Percentiles rank a stretch among this genome's conserved stretches.
These are phyloP conservation scores for Dipodomys merriami DNA, from an alignment of 2,113 vertebrate species.

Conservation along the genomic window DNA sequence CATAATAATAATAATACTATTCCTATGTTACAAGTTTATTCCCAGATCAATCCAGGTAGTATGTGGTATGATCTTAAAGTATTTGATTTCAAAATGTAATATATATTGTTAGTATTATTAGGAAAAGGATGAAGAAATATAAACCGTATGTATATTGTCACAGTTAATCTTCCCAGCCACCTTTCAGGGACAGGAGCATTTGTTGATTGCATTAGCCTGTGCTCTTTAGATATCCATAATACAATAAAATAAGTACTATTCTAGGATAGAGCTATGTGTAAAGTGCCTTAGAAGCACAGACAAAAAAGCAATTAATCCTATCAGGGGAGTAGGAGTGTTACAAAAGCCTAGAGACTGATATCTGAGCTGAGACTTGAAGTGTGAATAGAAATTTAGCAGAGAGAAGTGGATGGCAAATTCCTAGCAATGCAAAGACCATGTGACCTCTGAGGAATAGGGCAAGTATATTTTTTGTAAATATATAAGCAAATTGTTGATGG, in stretches of 20 bases:
- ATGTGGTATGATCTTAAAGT: neutral
- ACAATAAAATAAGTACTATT: slow-evolving; percentile 18
- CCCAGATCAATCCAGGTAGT: neutral
- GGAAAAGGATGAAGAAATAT: slow-evolving; percentile 47
- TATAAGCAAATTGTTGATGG: neutral
- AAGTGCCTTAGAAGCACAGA: slow-evolving; percentile 57
- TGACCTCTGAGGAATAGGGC: slow-evolving; percentile 64
- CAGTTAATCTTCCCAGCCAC: slow-evolving; percentile 32
- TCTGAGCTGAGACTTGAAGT: slow-evolving; percentile 43
- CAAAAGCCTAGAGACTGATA: slow-evolving; percentile 49
- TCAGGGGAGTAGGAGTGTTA: slow-evolving; percentile 20
- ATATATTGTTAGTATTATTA: slow-evolving; percentile 45
- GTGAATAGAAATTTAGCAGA: slow-evolving; percentile 53
- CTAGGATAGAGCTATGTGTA: slow-evolving; percentile 16
- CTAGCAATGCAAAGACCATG: slow-evolving; percentile 42
- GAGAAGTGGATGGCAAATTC: slow-evolving; percentile 51
- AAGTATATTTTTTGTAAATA: slow-evolving; percentile 58
- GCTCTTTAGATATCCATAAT: slow-evolving; percentile 8
- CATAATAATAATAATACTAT: slow-evolving; percentile 45
- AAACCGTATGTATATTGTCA: slow-evolving; percentile 11
- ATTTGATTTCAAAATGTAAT: slow-evolving; percentile 23
- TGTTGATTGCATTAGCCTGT: slow-evolving; percentile 9
- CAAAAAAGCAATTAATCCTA: slow-evolving; percentile 56
- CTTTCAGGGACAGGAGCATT: slow-evolving; percentile 12
- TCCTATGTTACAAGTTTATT: neutral